A percentile compares a stretch with the other conserved stretches of the same genome.
These are phyloP conservation scores for Scomber colias DNA, from an alignment of 2,113 vertebrate species.

Conservation along the genomic window DNA sequence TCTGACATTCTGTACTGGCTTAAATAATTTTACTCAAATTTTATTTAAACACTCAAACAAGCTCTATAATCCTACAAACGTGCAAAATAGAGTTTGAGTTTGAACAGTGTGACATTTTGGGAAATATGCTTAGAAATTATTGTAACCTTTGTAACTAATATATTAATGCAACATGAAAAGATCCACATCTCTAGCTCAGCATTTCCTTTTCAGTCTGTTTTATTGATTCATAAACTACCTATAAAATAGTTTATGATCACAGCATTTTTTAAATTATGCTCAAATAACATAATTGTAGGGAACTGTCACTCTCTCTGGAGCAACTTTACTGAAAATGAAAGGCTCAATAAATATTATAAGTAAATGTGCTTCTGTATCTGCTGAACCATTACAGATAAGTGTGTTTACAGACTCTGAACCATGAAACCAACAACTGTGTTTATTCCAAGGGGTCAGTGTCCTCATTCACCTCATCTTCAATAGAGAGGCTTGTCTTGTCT, in stretches of 20 bases:
- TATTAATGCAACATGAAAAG: background rate
- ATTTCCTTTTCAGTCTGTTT: background rate
- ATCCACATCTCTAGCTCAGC: background rate
- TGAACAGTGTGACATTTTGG: too few species aligned
- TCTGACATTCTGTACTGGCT: too few species aligned
- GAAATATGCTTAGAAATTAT: background rate
- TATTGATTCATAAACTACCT: background rate
- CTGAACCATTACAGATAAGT: background rate
- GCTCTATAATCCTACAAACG: too few species aligned
- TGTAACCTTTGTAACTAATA: background rate
- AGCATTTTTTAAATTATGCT: background rate
- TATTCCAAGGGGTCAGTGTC: constrained; percentile 14
- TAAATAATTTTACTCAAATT: too few species aligned
- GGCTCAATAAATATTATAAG: constrained; percentile 4
- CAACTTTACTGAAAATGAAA: background rate
- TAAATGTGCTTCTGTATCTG: constrained; percentile 11
- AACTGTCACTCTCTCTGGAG: background rate
- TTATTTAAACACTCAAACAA: too few species aligned
- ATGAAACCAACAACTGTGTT: constrained; percentile 6
- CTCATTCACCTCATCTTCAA: background rate
- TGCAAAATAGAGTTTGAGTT: too few species aligned
- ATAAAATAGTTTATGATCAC: background rate
- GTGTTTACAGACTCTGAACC: constrained; percentile 22
- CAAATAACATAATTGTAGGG: background rate
- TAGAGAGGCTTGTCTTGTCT: constrained; percentile 4